phyloP scores from a whole-genome alignment of 2,797 vertebrate genomes.

The Holocentrus rufus region DNA sequence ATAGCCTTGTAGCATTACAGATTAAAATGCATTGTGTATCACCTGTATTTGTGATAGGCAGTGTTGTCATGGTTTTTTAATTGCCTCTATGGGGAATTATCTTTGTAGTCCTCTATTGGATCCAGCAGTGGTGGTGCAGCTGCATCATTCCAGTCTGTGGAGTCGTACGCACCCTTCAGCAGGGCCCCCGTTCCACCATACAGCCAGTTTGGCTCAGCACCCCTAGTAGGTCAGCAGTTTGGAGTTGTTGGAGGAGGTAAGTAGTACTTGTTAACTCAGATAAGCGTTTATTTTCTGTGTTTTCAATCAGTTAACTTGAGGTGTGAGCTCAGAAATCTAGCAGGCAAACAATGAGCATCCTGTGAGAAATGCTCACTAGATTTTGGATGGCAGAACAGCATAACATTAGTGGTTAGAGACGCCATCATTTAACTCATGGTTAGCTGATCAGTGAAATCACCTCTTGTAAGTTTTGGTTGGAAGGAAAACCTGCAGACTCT shows the following conservation, averaged over 20 bases:
- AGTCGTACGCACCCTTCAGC: constrained; percentile 90
- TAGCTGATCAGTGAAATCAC: too few species aligned
- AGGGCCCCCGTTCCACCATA: constrained; percentile 89
- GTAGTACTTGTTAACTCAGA: background rate
- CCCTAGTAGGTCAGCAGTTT: constrained; percentile 89
- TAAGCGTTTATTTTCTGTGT: background rate
- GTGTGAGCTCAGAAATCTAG: too few species aligned
- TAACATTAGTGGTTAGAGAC: too few species aligned
- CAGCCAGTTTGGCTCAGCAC: constrained; percentile 89
- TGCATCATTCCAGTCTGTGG: constrained; percentile 89
- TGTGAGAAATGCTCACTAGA: too few species aligned
- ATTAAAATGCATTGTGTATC: too few species aligned
- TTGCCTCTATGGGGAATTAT: constrained; percentile 11
- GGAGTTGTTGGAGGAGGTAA: constrained; percentile 86
- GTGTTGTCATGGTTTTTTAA: background rate
- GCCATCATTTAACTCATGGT: too few species aligned
- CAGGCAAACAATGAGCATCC: too few species aligned
- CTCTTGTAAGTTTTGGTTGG: too few species aligned
- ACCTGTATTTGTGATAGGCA: background rate
- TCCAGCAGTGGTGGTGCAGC: constrained; percentile 77
- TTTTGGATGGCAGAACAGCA: too few species aligned
- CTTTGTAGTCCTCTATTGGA: constrained; percentile 90
- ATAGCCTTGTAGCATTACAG: too few species aligned
- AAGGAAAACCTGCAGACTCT: too few species aligned
- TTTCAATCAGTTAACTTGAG: background rate